Evolutionary conservation across 37 sponge, comb jelly and placozoan genomes (phyloP).

Genomic region (Diacarnus erythraeanus): DNA sequence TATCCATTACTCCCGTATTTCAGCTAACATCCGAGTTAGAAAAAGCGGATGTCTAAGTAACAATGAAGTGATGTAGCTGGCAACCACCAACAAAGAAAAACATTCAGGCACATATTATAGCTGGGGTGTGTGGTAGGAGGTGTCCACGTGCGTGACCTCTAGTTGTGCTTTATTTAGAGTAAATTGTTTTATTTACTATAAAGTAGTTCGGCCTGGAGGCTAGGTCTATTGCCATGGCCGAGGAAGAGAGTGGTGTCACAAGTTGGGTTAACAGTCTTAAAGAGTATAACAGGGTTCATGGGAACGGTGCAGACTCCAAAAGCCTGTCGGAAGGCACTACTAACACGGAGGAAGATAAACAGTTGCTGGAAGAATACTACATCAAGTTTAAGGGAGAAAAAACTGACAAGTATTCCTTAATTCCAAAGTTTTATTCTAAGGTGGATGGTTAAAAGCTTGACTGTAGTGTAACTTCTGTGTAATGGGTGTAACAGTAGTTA

Average conservation of each 20-base stretch:
- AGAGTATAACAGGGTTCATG: neutral
- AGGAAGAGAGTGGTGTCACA: neutral
- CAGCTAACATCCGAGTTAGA: neutral
- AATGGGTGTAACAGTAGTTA: neutral
- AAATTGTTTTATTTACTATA: neutral
- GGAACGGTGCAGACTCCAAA: neutral
- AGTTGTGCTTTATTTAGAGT: conserved; percentile 11
- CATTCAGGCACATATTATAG: too few relatives aligned
- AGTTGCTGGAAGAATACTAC: conserved; percentile 62
- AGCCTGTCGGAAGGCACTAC: too few relatives aligned
- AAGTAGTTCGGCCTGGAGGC: neutral
- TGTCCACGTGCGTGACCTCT: neutral
- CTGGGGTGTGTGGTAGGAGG: too few relatives aligned
- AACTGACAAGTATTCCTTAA: conserved; percentile 27
- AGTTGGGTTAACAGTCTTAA: neutral
- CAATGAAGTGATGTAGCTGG: too few relatives aligned
- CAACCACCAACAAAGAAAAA: too few relatives aligned
- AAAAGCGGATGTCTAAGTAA: neutral
- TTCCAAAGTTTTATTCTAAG: conserved; percentile 84
- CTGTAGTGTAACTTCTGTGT: neutral
- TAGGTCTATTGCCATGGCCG: neutral
- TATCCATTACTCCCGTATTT: too few relatives aligned
- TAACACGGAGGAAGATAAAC: conserved; percentile 35
- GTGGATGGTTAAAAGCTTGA: conserved; percentile 6
- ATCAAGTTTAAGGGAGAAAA: conserved; percentile 32